Evolutionary conservation across 1,140 invertebrate genomes (phyloP).

Genomic region (Halesus radiatus): DNA sequence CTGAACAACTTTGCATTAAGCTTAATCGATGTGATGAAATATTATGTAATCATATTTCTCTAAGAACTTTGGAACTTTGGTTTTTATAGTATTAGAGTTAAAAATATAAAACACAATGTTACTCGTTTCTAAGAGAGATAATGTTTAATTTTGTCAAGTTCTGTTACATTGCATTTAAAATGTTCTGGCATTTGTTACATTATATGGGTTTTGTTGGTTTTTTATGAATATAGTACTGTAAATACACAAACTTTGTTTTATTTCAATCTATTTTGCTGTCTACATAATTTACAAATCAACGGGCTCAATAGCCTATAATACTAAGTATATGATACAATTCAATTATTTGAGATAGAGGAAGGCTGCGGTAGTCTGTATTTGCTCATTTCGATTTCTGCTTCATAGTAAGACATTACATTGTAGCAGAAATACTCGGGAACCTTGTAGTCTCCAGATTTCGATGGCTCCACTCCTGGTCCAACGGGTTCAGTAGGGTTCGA

Average conservation of each 20-base stretch:
- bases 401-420: slow-evolving; percentile 82
- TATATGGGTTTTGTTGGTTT: slow-evolving; percentile 14
- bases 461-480: slow-evolving; percentile 78
- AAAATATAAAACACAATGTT: no score
- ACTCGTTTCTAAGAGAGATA: no score
- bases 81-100: background rate
- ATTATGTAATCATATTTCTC: slow-evolving; percentile 17
- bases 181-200: slow-evolving; percentile 25
- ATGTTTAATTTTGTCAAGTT: background rate
- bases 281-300: slow-evolving; percentile 11
- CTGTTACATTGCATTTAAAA: slow-evolving; percentile 21
- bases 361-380: slow-evolving; percentile 83
- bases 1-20: slow-evolving; percentile 17
- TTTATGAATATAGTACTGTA: slow-evolving; percentile 15
- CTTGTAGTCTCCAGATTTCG: slow-evolving; percentile 82
- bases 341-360: slow-evolving; percentile 62
- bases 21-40: slow-evolving; percentile 8
- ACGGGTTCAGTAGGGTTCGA: slow-evolving; percentile 73
- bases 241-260: slow-evolving; percentile 30
- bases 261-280: slow-evolving; percentile 33
- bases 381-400: slow-evolving; percentile 88
- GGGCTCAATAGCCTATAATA: no score
- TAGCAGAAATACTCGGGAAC: slow-evolving; percentile 91
- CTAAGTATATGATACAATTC: no score
- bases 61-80: background rate